These are phyloP conservation scores for Drosophila bunnanda DNA, from an alignment of 2,888 invertebrate genomes.

Conservation along the genomic window DNA sequence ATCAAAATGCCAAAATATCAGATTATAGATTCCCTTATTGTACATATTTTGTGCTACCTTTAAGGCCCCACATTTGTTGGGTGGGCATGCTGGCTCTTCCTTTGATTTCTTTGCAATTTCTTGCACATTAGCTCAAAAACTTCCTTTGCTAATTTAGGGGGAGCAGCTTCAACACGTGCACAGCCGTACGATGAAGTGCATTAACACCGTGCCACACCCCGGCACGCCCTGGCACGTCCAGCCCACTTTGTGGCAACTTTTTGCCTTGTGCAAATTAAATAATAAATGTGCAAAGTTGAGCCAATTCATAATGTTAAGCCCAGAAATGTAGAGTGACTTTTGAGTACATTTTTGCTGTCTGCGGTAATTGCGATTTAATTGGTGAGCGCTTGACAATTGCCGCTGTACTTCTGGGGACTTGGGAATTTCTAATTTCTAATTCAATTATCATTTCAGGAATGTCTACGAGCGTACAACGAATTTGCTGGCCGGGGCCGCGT, in stretches of 20 bases:
- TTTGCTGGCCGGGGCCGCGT: not conserved
- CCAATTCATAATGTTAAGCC: constrained; percentile 43
- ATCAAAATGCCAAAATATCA: not conserved
- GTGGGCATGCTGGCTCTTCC: constrained; percentile 21
- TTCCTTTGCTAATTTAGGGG: constrained; percentile 60
- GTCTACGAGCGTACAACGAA: not conserved
- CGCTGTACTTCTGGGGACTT: not conserved
- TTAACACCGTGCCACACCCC: constrained; percentile 42
- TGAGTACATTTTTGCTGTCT: constrained; percentile 32
- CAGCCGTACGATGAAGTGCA: constrained; percentile 34
- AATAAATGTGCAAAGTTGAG: constrained; percentile 43
- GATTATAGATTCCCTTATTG: too few relatives aligned
- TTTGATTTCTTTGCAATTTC: constrained; percentile 51
- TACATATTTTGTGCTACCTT: not conserved
- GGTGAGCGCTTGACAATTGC: constrained; percentile 16
- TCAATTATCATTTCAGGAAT: constrained; percentile 1
- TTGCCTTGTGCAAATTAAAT: constrained; percentile 54
- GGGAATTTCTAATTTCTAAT: not conserved
- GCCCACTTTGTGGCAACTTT: constrained; percentile 38
- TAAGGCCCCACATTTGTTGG: constrained; percentile 20
- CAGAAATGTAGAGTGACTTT: constrained; percentile 33
- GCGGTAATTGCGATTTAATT: constrained; percentile 43
- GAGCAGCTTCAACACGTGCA: constrained; percentile 20
- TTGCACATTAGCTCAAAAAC: constrained; percentile 58
- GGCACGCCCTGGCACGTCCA: not conserved